Evolutionary conservation across 2,113 vertebrate genomes (phyloP), one percentile per base, ranked within the genome.

Genomic region (Prietella phreatophila): DNA sequence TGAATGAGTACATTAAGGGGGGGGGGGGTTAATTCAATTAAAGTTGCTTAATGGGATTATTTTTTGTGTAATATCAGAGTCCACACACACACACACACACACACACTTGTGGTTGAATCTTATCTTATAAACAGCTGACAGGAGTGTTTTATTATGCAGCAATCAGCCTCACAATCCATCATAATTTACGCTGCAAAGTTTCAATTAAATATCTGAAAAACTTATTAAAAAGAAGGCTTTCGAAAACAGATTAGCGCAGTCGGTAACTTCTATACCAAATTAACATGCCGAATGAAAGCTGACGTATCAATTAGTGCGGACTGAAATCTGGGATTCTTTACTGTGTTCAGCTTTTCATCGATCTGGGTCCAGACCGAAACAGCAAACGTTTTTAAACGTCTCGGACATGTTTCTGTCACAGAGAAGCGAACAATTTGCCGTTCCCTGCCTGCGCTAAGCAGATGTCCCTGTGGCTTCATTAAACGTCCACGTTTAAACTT

Each of bases 171-270:
- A 5, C 25, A 30, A 83, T 86, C 80, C 55, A 83, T 69, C 86
- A 87, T 83, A 15, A 61, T 87, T 83, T 83, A 47, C 30, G 27
- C 33, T 8, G 5, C 17, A 80, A 67, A 81, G 69, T 88, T 85
- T 42, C 69, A 88, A 88, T 82, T 81, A 82, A 85, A 81, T 71
- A 85, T 81, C 65, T 22, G 87, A 88, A 47, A 58, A 85, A 22
- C 25, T 85, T 73, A 76, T 71, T 69, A 81, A 82, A 69, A 71
- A 13, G 22, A 47, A 87, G 63, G 7, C 55, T 83, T 87, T 87
- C 80, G 83, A 47, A 87, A 87, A 71, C 79, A 83, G 86, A 87
- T 87, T 83, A 82, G 27, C 73, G 65, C 53, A 73, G 30, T 33
- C 60, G 33, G 39, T 5, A 63, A 86, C 30, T 61, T 73, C 53